Percentiles rank a stretch among this genome's conserved stretches.
These are phyloP conservation scores for Margaritifera margaritifera DNA, from an alignment of 2,888 invertebrate genomes.

Conservation along the genomic window DNA sequence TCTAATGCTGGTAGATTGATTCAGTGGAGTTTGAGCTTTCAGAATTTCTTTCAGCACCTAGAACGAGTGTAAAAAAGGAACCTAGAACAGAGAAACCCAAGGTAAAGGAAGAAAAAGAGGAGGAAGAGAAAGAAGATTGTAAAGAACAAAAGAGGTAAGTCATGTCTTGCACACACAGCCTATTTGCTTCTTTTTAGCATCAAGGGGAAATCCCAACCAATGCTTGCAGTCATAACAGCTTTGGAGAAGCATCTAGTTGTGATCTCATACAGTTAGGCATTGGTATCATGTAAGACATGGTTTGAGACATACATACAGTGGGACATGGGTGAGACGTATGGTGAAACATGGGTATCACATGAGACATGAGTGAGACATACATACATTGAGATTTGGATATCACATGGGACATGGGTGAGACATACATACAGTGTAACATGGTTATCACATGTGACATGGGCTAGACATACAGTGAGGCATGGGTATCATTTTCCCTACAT, in stretches of 20 bases:
- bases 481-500: too few species aligned
- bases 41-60: constrained; percentile 22
- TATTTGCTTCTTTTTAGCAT: neutral
- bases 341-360: too few species aligned
- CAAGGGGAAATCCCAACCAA: neutral
- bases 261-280: neutral
- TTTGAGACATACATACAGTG: too few species aligned
- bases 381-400: too few species aligned
- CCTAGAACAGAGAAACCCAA: constrained; percentile 10
- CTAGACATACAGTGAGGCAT: too few species aligned
- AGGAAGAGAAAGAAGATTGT: constrained; percentile 10
- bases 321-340: too few species aligned
- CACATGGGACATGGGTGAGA: too few species aligned
- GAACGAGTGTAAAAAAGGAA: constrained; percentile 20
- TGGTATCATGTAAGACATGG: neutral
- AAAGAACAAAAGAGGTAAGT: constrained; percentile 14
- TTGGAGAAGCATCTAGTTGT: neutral
- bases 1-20: too few species aligned
- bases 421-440: too few species aligned
- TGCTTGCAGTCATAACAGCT: neutral
- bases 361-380: too few species aligned
- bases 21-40: too few species aligned
- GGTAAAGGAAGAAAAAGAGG: constrained; percentile 9
- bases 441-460: too few species aligned
- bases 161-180: neutral